These are phyloP conservation scores for Corythucha ciliata DNA, from an alignment of 2,888 invertebrate species.

Conservation along the genomic window DNA sequence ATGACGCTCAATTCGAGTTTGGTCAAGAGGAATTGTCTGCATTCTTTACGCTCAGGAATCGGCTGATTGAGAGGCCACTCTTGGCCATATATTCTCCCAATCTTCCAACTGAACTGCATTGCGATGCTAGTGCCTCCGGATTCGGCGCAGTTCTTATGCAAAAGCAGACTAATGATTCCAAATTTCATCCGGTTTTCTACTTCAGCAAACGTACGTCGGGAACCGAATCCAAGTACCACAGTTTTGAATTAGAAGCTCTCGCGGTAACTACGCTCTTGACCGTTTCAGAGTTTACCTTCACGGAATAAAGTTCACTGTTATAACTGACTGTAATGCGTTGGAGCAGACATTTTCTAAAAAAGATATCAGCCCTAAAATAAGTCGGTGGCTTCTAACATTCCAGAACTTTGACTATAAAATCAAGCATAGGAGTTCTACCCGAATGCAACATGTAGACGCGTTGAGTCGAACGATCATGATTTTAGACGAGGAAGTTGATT, in stretches of 20 bases:
- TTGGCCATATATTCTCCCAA: constrained; percentile 34
- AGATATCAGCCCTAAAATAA: constrained; percentile 6
- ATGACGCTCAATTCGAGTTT: background rate
- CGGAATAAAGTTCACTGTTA: constrained; percentile 2
- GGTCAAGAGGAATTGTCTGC: background rate
- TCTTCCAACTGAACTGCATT: constrained; percentile 32
- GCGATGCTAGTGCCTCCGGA: constrained; percentile 9
- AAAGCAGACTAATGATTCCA: background rate
- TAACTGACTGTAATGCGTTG: constrained; percentile 12
- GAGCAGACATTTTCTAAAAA: background rate
- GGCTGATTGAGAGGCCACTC: constrained; percentile 28
- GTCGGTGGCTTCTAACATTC: background rate
- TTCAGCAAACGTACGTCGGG: constrained; percentile 6
- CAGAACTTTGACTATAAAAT: constrained; percentile 6
- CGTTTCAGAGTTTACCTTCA: constrained; percentile 10
- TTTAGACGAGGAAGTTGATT: background rate
- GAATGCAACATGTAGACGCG: constrained; percentile 19
- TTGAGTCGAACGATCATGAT: background rate
- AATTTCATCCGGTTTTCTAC: constrained; percentile 18
- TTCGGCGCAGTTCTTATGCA: constrained; percentile 7
- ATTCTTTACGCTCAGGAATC: constrained; percentile 27
- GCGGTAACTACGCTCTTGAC: background rate
- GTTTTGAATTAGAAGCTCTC: constrained; percentile 14
- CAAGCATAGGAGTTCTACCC: background rate
- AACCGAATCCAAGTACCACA: constrained; percentile 3